These are phyloP conservation scores for Ginglymostoma cirratum DNA, from an alignment of 2,113 vertebrate species.

Conservation along the genomic window DNA sequence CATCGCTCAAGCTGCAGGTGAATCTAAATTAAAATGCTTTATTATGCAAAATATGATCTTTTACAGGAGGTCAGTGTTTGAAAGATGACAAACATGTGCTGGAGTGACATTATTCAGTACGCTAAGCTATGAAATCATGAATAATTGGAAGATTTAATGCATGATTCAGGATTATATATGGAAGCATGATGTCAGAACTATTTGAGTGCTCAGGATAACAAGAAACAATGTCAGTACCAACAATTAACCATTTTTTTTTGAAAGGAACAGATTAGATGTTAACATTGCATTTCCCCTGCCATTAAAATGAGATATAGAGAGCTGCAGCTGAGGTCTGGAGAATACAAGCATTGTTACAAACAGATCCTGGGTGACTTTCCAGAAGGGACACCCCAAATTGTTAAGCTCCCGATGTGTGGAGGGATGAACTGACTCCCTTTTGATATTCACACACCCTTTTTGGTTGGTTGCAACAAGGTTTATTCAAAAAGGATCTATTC, in stretches of 20 bases:
- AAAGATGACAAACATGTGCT: slow-evolving; percentile 28
- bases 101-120: slow-evolving; percentile 16
- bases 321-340: background rate
- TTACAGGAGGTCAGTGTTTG: slow-evolving; percentile 11
- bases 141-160: slow-evolving; percentile 22
- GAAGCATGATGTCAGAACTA: background rate
- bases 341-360: background rate
- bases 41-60: slow-evolving; percentile 33
- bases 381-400: too few species aligned
- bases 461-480: too few species aligned
- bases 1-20: slow-evolving; percentile 1
- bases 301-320: background rate
- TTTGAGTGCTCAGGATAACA: background rate
- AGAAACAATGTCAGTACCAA: background rate
- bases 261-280: background rate
- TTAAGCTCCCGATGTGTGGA: too few species aligned
- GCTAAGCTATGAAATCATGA: slow-evolving; percentile 27
- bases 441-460: too few species aligned
- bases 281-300: background rate
- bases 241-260: background rate
- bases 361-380: background rate
- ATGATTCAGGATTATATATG: background rate
- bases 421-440: too few species aligned
- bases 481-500: too few species aligned
- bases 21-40: slow-evolving; percentile 33